Evolutionary conservation across 1,140 invertebrate genomes (phyloP).

Genomic region (Alviniconcha marisindica): DNA sequence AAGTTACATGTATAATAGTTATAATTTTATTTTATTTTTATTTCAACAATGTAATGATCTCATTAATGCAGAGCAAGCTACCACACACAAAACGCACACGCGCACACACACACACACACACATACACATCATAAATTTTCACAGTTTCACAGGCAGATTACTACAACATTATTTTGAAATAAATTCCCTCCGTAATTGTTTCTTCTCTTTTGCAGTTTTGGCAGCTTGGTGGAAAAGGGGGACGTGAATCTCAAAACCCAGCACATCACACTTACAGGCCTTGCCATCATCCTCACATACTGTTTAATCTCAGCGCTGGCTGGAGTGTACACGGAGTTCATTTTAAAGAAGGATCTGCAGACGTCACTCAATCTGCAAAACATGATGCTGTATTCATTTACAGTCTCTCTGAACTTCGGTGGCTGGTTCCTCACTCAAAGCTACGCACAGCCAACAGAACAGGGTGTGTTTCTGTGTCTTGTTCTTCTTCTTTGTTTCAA

Average conservation of each 20-base stretch:
- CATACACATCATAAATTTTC: too few relatives aligned
- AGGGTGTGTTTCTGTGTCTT: background rate
- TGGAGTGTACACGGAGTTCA: constrained; percentile 73
- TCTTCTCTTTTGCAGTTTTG: constrained; percentile 36
- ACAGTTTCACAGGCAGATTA: too few relatives aligned
- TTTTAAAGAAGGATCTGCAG: constrained; percentile 71
- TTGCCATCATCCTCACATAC: constrained; percentile 69
- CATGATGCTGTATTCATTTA: constrained; percentile 68
- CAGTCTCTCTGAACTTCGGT: constrained; percentile 63
- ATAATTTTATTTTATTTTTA: too few relatives aligned
- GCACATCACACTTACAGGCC: constrained; percentile 63
- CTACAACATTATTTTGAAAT: too few relatives aligned
- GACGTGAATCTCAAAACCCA: constrained; percentile 46
- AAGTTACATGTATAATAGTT: too few relatives aligned
- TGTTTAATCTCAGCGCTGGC: constrained; percentile 69
- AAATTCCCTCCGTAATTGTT: too few relatives aligned
- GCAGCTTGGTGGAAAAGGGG: constrained; percentile 43
- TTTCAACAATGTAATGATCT: too few relatives aligned
- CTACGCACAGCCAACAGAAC: background rate
- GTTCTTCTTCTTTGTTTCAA: too few relatives aligned
- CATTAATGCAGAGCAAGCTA: too few relatives aligned
- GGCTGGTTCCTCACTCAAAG: constrained; percentile 41
- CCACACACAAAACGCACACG: too few relatives aligned
- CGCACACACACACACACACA: too few relatives aligned
- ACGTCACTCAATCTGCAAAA: constrained; percentile 72